A percentile compares a stretch with the other conserved stretches of the same genome.
These are phyloP conservation scores for Apistogramma diplotaenia DNA, from an alignment of 2,113 vertebrate species.

Conservation along the genomic window DNA sequence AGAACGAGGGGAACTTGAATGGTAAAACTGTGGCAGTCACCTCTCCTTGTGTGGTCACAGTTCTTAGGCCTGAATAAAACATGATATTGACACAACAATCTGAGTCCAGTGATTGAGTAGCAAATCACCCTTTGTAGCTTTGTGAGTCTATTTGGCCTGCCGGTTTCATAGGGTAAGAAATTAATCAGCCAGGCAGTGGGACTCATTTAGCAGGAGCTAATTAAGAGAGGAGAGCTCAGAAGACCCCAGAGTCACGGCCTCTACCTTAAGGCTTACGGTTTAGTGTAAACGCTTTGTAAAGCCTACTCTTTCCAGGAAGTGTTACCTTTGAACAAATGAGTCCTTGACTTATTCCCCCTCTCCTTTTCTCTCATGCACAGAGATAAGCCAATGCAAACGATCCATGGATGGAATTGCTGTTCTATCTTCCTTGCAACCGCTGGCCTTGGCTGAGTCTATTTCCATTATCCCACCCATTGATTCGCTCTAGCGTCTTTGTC, in stretches of 20 bases:
- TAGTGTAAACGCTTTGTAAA: conserved; percentile 38
- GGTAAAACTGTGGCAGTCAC: neutral
- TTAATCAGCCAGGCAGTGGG: conserved; percentile 30
- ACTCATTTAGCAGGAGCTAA: conserved; percentile 19
- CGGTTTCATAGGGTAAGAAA: conserved; percentile 32
- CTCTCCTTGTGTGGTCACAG: neutral
- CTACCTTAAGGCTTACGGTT: conserved; percentile 3
- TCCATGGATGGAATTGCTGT: conserved; percentile 31
- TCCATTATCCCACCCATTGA: conserved; percentile 63
- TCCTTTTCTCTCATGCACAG: conserved; percentile 17
- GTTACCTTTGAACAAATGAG: conserved; percentile 34
- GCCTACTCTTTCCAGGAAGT: neutral
- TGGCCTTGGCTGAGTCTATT: conserved; percentile 51
- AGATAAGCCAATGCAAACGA: conserved; percentile 35
- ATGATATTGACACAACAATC: conserved; percentile 25
- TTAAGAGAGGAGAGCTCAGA: conserved; percentile 14
- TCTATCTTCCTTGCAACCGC: conserved; percentile 26
- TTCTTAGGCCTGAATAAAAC: conserved; percentile 40
- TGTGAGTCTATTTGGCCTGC: conserved; percentile 19
- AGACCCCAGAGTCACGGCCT: conserved; percentile 23
- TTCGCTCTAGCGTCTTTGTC: conserved; percentile 37
- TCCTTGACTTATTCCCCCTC: neutral
- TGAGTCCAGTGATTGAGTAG: conserved; percentile 19
- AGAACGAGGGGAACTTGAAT: neutral
- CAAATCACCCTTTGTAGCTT: conserved; percentile 11